Base-by-base conservation (phyloP, 2,888 invertebrate genomes). In the Gortyna flavago region DNA sequence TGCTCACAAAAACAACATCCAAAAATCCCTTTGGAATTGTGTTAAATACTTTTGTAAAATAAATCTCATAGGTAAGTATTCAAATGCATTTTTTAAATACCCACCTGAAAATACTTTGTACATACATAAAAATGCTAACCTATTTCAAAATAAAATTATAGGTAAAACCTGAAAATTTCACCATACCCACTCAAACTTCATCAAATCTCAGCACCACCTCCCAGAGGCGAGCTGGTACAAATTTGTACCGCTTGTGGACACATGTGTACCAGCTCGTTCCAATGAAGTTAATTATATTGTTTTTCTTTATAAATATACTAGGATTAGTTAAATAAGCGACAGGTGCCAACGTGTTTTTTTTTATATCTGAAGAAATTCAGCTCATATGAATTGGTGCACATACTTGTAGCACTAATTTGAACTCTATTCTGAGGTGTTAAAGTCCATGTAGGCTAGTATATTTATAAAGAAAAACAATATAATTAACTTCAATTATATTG, bases 401-500 rank as follows among this genome's bases (percentile, higher is more conserved):
- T 72, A 68, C 21, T 51, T 51, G 44, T 48, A 38, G 3, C 29
- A 66, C 57, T 66, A 76, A 71, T 68, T 64, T 83, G n/a, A 65
- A 83, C 87, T 77, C 91, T 92, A 94, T 75, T 96, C 95, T 2
- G 87, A 88, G 0, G 93, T 88, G 66, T 92, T 94, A 89, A 91
- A 89, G 80, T 97, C 97, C 89, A 97, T 93, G 83, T 97, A 97
- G 0, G 95, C 89, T n/a, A n/a, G n/a, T n/a, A n/a, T n/a, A n/a
- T n/a, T n/a, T n/a, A n/a, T n/a, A n/a, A n/a, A n/a, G n/a, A n/a
- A n/a, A n/a, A n/a, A n/a, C n/a, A n/a, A n/a, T n/a, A n/a, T n/a
- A n/a, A n/a, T n/a, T n/a, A n/a, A n/a, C n/a, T n/a, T n/a, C n/a
- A n/a, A n/a, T 44, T 44, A 16, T 44, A 16, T 48, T 48, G 18